Percentiles rank a stretch among this genome's conserved stretches.
Evolutionary conservation across 1,140 invertebrate genomes (phyloP).

Genomic region (Schmidtea mediterranea): DNA sequence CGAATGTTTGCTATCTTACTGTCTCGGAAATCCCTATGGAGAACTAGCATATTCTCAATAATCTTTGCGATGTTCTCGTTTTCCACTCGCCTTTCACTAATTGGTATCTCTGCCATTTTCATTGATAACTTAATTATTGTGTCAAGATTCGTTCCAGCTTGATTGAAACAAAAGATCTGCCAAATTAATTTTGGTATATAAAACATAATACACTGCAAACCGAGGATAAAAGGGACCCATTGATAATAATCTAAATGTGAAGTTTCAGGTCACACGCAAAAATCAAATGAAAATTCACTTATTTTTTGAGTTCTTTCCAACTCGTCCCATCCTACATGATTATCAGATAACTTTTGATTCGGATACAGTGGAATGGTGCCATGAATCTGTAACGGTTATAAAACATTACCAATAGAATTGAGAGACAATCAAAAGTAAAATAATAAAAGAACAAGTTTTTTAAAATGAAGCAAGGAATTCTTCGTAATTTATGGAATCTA

Average conservation of each 20-base stretch:
- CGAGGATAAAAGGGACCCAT: slow-evolving; percentile 10
- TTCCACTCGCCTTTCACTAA: neutral
- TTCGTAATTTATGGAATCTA: too few relatives aligned
- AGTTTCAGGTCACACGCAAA: too few relatives aligned
- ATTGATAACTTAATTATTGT: too few relatives aligned
- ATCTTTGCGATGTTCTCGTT: neutral
- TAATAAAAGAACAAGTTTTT: too few relatives aligned
- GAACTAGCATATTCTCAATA: slow-evolving; percentile 1
- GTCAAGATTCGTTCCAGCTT: neutral
- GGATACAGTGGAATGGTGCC: neutral
- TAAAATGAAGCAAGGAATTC: too few relatives aligned
- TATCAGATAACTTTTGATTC: neutral
- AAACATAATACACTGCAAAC: slow-evolving; percentile 8
- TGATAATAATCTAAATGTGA: slow-evolving; percentile 8
- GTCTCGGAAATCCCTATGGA: neutral
- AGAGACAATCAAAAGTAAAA: too few relatives aligned
- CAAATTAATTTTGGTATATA: slow-evolving; percentile 8
- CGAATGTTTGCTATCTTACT: neutral
- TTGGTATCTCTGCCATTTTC: neutral
- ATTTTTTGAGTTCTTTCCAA: slow-evolving; percentile 2
- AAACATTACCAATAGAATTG: too few relatives aligned
- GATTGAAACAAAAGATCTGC: neutral
- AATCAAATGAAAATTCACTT: neutral
- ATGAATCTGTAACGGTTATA: too few relatives aligned
- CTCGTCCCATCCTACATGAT: neutral